phyloP scores from a whole-genome alignment of 2,797 vertebrate species.

The Myripristis murdjan region DNA sequence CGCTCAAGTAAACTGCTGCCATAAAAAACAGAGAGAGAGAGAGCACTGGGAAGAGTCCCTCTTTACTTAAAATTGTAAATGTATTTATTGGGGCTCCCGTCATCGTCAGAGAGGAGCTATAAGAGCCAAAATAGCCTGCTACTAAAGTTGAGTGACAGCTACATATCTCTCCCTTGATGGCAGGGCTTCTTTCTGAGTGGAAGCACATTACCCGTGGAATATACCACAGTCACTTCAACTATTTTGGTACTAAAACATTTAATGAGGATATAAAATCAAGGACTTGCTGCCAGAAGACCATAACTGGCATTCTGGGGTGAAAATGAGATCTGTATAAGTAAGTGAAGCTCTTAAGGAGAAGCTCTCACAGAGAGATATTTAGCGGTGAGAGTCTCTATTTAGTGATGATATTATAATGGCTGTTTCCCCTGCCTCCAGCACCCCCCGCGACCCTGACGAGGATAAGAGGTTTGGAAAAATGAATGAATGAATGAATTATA shows the following conservation, averaged over 20 bases:
- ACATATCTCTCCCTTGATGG: background rate
- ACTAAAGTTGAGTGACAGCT: conserved; percentile 9
- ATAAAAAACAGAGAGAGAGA: conserved; percentile 20
- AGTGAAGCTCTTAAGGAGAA: too few relatives aligned
- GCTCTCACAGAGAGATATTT: too few relatives aligned
- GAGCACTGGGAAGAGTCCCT: background rate
- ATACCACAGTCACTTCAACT: background rate
- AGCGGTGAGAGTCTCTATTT: too few relatives aligned
- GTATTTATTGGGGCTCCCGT: conserved; percentile 25
- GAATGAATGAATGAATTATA: too few relatives aligned
- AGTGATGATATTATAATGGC: too few relatives aligned
- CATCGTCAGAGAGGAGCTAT: conserved; percentile 2
- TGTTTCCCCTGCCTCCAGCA: too few relatives aligned
- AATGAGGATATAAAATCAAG: background rate
- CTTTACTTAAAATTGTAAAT: conserved; percentile 6
- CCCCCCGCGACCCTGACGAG: too few relatives aligned
- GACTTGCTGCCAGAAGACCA: too few relatives aligned
- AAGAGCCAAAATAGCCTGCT: background rate
- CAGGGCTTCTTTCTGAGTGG: background rate
- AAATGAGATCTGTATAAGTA: too few relatives aligned
- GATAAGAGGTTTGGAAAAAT: too few relatives aligned
- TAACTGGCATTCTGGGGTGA: too few relatives aligned
- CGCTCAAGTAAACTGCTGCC: background rate
- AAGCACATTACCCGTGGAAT: too few relatives aligned
- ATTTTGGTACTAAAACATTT: background rate